Evolutionary conservation across 2,797 vertebrate species (phyloP), one percentile per base, ranked within the genome.

Genomic region (Ceryle rudis): DNA sequence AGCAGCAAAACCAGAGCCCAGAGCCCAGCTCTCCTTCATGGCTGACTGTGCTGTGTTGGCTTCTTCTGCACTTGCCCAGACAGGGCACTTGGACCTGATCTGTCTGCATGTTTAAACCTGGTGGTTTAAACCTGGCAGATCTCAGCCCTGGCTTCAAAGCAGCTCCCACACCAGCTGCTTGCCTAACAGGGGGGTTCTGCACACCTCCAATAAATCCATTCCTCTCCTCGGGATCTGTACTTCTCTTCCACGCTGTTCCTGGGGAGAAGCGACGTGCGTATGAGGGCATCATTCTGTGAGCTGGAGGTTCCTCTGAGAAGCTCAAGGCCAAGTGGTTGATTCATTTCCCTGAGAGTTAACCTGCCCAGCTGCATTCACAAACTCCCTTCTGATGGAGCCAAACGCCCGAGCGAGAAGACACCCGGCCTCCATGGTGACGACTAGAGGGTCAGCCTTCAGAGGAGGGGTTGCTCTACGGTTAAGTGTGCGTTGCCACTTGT

Each of bases 251-350:
- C 1, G 0, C 21, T 18, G 16, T 28, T 47, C 26, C 58, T 1
- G 0, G 31, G 41, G 19, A 72, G 26, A n/a, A 72, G 90, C 1
- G 1, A 13, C 4, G 1, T 0, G 12, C 0, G 2, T 20, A 3
- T 4, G 18, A 52, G 29, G 42, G 33, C 86, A 71, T 29, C 26
- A 1, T 14, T 25, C 21, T 4, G 8, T 0, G 3, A 52, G 51
- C 62, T 29, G 17, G 42, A n/a, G 67, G 20, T 21, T 33, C 33
- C 55, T 44, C 57, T 9, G 35, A 58, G 67, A 37, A 47, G 44
- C 5, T 0, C 20, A 6, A 44, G 51, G 46, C 44, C 46, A 23
- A 60, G 49, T 2, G 9, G 16, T 18, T 29, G 17, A 18, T 57
- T 51, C 20, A n/a, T 55, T 28, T 61, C 46, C 39, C 31, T 16